phyloP scores from a whole-genome alignment of 1,140 invertebrate species.

The Aphidius gifuensis region DNA sequence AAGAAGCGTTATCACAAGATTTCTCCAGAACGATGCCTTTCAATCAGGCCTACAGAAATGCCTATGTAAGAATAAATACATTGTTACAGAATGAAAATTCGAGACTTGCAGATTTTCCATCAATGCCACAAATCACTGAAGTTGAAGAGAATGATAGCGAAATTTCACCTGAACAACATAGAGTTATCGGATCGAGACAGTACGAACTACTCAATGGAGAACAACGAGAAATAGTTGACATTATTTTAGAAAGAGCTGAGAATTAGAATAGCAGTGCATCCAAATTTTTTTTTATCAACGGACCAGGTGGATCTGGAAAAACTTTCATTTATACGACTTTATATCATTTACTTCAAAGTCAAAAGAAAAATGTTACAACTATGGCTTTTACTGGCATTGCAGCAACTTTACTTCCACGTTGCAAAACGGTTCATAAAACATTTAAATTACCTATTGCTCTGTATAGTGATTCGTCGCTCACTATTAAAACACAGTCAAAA shows the following conservation, averaged over 20 bases:
- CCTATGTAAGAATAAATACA: not conserved
- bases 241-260: not conserved
- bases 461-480: constrained; percentile 26
- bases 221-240: constrained; percentile 12
- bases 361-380: not conserved
- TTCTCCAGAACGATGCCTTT: not conserved
- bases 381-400: constrained; percentile 17
- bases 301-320: constrained; percentile 1
- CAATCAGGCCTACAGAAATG: not conserved
- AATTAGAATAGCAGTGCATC: not conserved
- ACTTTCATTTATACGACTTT: constrained; percentile 7
- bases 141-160: not conserved
- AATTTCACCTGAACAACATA: not conserved
- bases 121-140: too few species aligned
- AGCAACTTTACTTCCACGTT: constrained; percentile 4
- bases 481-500: constrained; percentile 36
- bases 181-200: not conserved
- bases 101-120: not conserved
- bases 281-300: constrained; percentile 4
- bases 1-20: constrained; percentile 17
- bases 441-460: constrained; percentile 28
- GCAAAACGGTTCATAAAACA: constrained; percentile 16
- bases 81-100: not conserved
- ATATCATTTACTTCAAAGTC: constrained; percentile 5
- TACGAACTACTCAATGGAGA: constrained; percentile 1